Evolutionary conservation across 2,113 vertebrate species (phyloP), one percentile per base, ranked within the genome.

Genomic region (Lampris megalopsis): DNA sequence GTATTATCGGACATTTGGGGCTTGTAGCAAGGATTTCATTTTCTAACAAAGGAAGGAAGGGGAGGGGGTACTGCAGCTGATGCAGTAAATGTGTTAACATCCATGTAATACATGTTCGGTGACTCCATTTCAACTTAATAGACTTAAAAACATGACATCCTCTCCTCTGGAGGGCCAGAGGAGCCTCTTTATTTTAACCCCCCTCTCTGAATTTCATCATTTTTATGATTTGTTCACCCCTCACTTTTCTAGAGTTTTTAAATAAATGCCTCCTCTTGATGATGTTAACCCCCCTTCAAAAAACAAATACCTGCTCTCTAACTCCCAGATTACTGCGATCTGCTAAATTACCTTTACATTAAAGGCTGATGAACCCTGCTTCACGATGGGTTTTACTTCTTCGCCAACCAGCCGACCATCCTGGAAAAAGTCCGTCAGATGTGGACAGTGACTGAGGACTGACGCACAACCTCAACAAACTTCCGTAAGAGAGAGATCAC

Each of bases 101-200:
- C 73, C 86, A 78, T 85, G 77, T 60, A 71, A 82, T 79, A 69
- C 64, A 47, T 45, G 64, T 56, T 73, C 76, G 68, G 71, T 59
- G 62, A 77, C 56, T 66, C 60, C 38, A 57, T 43, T 2, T 45
- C 4, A 1, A 45, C 4, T 45, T 4, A 7, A 45, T 2, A 7
- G 1, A 4, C 4, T 7, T 5, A 45, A 45, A 45, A 4, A 2
- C 7, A 7, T 45, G 43, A 45, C 43, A 45, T 5, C 43, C 4
- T 45, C 4, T 45, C 7, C 43, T 5, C 43, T 45, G 43, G 43
- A 45, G 43, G 43, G 24, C 24, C 24, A 24, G 24, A 24, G 24
- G 24, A 24, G 24, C 24, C 24, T 24, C 24, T 24, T 24, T 24
- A 24, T 24, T 24, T 24, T 24, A 24, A 24, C 24, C 24, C 24